Conservation (phyloP, 2,113 vertebrate species). For the Mesocricetus auratus region DNA sequence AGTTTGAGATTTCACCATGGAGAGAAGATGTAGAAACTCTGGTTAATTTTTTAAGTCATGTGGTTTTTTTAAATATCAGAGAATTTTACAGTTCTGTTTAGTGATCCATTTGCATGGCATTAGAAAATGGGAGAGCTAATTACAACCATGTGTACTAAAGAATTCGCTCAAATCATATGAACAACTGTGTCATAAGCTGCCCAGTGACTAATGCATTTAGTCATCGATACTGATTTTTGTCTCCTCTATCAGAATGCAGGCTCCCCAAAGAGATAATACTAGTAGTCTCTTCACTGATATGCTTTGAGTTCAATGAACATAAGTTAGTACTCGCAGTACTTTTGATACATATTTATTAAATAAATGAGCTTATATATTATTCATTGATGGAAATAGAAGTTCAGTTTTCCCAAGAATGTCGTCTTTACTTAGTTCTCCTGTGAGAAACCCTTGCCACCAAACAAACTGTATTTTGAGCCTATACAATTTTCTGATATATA, state of each 20-base stretch:
- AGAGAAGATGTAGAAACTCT: not conserved
- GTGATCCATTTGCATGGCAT: constrained; percentile 1
- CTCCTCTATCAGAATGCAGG: not conserved
- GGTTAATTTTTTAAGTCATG: not conserved
- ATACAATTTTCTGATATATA: not conserved
- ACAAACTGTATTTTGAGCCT: constrained; percentile 31
- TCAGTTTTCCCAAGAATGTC: not conserved
- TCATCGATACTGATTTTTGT: not conserved
- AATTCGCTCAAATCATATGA: constrained; percentile 43
- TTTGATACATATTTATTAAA: not conserved
- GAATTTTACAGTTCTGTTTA: not conserved
- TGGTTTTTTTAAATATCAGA: not conserved
- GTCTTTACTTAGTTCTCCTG: not conserved
- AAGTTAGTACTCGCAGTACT: not conserved
- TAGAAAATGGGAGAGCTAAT: constrained; percentile 50
- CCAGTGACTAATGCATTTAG: not conserved
- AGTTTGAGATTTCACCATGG: not conserved
- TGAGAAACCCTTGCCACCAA: constrained; percentile 10
- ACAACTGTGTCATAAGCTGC: not conserved
- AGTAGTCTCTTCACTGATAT: not conserved
- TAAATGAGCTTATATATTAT: not conserved
- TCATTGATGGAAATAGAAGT: not conserved
- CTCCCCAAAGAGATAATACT: not conserved
- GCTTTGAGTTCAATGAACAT: not conserved
- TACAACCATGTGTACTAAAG: constrained; percentile 42